These are phyloP conservation scores for Dimorphilus gyrociliatus DNA, from an alignment of 2,888 invertebrate genomes.

Conservation along the genomic window DNA sequence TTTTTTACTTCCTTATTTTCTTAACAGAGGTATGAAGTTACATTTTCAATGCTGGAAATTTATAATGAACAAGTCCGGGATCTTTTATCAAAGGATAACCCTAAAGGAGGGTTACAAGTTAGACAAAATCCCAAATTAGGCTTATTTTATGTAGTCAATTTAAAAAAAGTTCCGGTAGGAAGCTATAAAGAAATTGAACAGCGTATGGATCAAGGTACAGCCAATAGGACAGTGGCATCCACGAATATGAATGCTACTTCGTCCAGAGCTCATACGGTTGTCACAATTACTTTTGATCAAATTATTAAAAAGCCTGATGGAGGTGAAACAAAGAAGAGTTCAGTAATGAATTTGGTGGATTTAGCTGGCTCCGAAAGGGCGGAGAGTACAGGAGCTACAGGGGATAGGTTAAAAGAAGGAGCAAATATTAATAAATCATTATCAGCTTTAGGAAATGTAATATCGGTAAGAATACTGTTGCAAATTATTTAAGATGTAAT, in stretches of 20 bases:
- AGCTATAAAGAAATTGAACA: slow-evolving; percentile 36
- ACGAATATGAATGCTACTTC: slow-evolving; percentile 40
- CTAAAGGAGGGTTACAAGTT: slow-evolving; percentile 34
- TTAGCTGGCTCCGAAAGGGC: slow-evolving; percentile 38
- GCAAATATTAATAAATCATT: slow-evolving; percentile 39
- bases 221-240: slow-evolving; percentile 36
- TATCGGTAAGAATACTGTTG: slow-evolving; percentile 26
- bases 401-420: slow-evolving; percentile 37
- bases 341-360: slow-evolving; percentile 37
- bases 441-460: slow-evolving; percentile 38
- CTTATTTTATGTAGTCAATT: slow-evolving; percentile 35
- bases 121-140: slow-evolving; percentile 36
- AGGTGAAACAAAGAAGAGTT: slow-evolving; percentile 34
- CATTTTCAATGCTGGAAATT: slow-evolving; percentile 39
- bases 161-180: slow-evolving; percentile 36
- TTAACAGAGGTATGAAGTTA: slow-evolving; percentile 32
- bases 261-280: slow-evolving; percentile 37
- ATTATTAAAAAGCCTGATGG: slow-evolving; percentile 26
- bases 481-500: background rate
- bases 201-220: slow-evolving; percentile 38
- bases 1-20: background rate
- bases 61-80: slow-evolving; percentile 39
- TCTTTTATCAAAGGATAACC: slow-evolving; percentile 32
- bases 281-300: slow-evolving; percentile 38
- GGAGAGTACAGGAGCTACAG: slow-evolving; percentile 38